Conservation (phyloP, 2,888 invertebrate species). For the Pristionchus maxplancki region DNA sequence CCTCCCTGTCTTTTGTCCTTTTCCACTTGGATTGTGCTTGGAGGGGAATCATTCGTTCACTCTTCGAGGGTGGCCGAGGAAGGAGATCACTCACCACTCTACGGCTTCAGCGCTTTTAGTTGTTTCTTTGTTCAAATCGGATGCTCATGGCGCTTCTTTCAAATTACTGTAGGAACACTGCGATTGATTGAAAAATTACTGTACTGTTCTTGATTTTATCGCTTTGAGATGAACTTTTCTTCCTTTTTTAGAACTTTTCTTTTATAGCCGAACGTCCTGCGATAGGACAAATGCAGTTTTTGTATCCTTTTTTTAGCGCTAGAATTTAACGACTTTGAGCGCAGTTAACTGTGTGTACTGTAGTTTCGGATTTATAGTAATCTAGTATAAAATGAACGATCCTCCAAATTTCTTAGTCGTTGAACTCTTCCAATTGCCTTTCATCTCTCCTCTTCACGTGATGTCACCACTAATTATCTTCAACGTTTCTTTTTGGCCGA, state of each 20-base stretch:
- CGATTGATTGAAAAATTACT: no score
- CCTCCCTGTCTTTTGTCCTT: conserved; percentile 33
- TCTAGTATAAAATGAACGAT: background rate
- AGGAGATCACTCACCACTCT: background rate
- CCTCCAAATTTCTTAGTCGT: background rate
- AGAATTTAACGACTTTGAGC: background rate
- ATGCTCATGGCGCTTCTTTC: no score
- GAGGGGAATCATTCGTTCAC: background rate
- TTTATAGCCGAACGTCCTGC: background rate
- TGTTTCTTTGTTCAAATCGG: background rate
- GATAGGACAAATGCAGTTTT: background rate
- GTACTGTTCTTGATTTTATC: no score
- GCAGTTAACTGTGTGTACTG: background rate
- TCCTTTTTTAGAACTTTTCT: background rate
- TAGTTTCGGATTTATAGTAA: background rate
- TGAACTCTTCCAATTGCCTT: background rate
- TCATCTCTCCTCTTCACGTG: background rate
- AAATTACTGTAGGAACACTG: no score
- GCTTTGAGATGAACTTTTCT: background rate
- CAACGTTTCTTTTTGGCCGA: background rate
- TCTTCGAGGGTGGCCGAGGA: background rate
- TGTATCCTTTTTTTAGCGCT: background rate
- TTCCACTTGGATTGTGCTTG: background rate
- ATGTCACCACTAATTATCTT: conserved; percentile 30
- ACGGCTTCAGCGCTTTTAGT: background rate